phyloP scores from a whole-genome alignment of 1,140 invertebrate species.

The Cydia amplana region DNA sequence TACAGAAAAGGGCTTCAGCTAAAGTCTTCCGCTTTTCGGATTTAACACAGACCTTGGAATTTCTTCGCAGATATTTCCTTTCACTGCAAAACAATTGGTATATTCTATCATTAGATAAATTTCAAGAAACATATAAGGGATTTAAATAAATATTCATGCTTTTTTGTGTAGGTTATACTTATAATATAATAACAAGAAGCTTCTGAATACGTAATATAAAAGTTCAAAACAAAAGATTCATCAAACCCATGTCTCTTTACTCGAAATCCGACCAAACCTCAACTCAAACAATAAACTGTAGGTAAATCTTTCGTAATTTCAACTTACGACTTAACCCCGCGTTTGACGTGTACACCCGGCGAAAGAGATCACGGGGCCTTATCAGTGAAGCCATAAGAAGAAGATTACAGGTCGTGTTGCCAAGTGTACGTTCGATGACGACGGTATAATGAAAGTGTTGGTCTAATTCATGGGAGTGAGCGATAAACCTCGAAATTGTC shows the following conservation, averaged over 20 bases:
- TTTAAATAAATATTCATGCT: too few species aligned
- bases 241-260: neutral
- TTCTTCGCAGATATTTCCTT: too few species aligned
- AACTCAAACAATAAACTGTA: constrained; percentile 20
- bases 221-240: neutral
- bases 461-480: neutral
- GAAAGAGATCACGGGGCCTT: constrained; percentile 9
- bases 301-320: constrained; percentile 24
- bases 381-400: constrained; percentile 18
- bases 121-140: too few species aligned
- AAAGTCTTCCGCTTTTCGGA: too few species aligned
- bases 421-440: constrained; percentile 25
- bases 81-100: too few species aligned
- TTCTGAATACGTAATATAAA: neutral
- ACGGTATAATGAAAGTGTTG: constrained; percentile 30
- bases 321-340: neutral
- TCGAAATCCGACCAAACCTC: constrained; percentile 12
- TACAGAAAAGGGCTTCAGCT: too few species aligned
- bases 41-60: too few species aligned
- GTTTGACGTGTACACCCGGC: constrained; percentile 9
- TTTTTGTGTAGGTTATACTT: too few species aligned
- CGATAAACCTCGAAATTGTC: neutral
- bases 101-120: too few species aligned
- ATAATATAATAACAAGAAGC: neutral
- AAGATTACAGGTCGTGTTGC: constrained; percentile 17